These are phyloP conservation scores for Falco berigora DNA, from an alignment of 2,797 vertebrate species.

Conservation along the genomic window DNA sequence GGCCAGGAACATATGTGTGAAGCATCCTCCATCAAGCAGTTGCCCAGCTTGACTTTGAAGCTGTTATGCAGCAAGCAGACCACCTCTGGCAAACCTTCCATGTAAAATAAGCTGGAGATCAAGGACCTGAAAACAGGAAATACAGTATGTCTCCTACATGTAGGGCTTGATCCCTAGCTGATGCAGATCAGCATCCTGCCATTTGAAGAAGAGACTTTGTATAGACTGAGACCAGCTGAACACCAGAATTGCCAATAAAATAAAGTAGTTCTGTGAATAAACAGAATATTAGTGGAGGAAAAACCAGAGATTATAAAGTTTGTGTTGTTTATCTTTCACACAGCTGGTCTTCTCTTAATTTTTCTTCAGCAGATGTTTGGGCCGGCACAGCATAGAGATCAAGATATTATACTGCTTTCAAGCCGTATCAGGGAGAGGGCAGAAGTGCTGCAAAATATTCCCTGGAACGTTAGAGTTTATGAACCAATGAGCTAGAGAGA, in stretches of 20 bases:
- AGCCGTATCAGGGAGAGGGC: neutral
- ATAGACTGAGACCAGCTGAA: conserved; percentile 30
- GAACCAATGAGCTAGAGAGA: neutral
- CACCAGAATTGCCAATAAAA: conserved; percentile 14
- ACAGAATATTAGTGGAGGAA: conserved; percentile 37
- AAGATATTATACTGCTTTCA: neutral
- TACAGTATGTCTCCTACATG: neutral
- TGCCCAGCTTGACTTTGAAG: neutral
- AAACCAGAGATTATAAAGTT: conserved; percentile 29
- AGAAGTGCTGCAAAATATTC: neutral
- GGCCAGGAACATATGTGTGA: neutral
- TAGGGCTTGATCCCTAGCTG: neutral
- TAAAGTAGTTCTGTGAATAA: conserved; percentile 38
- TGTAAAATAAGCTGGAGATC: neutral
- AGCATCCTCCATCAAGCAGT: neutral
- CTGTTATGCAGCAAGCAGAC: neutral
- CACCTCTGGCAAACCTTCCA: neutral
- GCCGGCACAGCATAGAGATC: neutral
- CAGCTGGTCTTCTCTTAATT: conserved; percentile 32
- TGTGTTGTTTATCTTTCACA: conserved; percentile 15
- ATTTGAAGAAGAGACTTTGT: neutral
- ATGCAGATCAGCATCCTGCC: neutral
- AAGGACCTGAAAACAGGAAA: neutral
- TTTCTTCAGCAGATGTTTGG: conserved; percentile 15
- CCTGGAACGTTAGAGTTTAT: neutral